A percentile compares a stretch with the other conserved stretches of the same genome.
Evolutionary conservation across 1,140 invertebrate genomes (phyloP).

Genomic region (Cephus cinctus): DNA sequence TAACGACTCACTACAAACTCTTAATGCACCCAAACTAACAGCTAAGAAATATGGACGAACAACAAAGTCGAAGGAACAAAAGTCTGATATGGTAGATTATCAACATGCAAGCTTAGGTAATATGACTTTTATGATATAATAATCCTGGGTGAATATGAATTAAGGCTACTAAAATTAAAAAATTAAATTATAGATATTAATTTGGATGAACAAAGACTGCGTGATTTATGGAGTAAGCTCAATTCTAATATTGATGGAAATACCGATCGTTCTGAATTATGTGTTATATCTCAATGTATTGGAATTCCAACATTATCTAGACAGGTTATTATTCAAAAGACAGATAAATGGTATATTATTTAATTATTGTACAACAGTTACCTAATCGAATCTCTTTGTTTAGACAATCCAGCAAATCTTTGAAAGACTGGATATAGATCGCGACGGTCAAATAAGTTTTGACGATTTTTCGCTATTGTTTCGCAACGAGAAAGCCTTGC

Average conservation of each 20-base stretch:
- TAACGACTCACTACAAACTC: slow-evolving; percentile 10
- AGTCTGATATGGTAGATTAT: not conserved
- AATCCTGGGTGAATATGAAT: not conserved
- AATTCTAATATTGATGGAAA: slow-evolving; percentile 27
- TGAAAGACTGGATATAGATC: slow-evolving; percentile 64
- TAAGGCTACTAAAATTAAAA: not conserved
- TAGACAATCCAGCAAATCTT: slow-evolving; percentile 68
- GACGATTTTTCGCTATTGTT: slow-evolving; percentile 67
- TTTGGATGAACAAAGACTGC: slow-evolving; percentile 30
- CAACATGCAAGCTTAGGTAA: slow-evolving; percentile 1
- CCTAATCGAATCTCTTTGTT: slow-evolving; percentile 55
- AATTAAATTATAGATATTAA: slow-evolving; percentile 24
- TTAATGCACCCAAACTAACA: slow-evolving; percentile 16
- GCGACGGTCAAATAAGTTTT: slow-evolving; percentile 67
- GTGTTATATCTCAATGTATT: slow-evolving; percentile 32
- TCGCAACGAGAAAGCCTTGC: slow-evolving; percentile 53
- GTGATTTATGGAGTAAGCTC: slow-evolving; percentile 35
- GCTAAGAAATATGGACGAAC: slow-evolving; percentile 7
- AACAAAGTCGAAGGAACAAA: slow-evolving; percentile 2
- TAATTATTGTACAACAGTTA: slow-evolving; percentile 1
- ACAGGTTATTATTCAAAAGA: slow-evolving; percentile 24
- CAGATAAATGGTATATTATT: slow-evolving; percentile 12
- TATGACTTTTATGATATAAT: slow-evolving; percentile 10
- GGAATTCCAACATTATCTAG: slow-evolving; percentile 36
- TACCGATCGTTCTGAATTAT: slow-evolving; percentile 27